phyloP scores from a whole-genome alignment of 2,888 invertebrate genomes.

The Hipparchia semele region DNA sequence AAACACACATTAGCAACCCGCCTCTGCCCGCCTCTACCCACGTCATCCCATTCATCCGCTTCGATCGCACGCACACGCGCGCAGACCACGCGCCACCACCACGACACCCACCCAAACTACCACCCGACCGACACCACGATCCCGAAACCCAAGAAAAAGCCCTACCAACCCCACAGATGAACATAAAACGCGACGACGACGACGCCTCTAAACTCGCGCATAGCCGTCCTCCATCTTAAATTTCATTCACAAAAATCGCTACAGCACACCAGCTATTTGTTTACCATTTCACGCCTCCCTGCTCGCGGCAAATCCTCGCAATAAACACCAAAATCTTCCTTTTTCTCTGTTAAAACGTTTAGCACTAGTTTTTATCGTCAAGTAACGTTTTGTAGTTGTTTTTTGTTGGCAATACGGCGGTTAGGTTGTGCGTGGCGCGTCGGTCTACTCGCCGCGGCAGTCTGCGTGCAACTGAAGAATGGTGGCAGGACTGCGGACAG shows the following conservation, averaged over 20 bases:
- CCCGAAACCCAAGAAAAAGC: conserved; percentile 33
- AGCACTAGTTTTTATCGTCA: conserved; percentile 50
- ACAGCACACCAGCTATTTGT: conserved; percentile 69
- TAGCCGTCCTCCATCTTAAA: conserved; percentile 79
- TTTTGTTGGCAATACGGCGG: conserved; percentile 67
- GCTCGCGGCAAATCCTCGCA: conserved; percentile 48
- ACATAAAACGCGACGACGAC: conserved; percentile 55
- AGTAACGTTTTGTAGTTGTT: conserved; percentile 55
- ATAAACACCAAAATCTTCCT: conserved; percentile 43
- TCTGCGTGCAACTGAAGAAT: conserved; percentile 78
- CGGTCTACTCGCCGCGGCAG: conserved; percentile 53
- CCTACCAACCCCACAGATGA: conserved; percentile 46
- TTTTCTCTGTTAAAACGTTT: conserved; percentile 40
- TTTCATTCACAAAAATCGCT: conserved; percentile 82
- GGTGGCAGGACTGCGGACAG: conserved; percentile 80
- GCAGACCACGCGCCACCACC: conserved; percentile 43
- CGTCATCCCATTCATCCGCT: conserved; percentile 79
- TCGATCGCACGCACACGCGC: conserved; percentile 75
- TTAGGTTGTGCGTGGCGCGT: conserved; percentile 48
- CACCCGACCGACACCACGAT: conserved; percentile 29
- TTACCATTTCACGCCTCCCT: conserved; percentile 70
- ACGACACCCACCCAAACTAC: conserved; percentile 38
- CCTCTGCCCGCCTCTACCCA: conserved; percentile 53
- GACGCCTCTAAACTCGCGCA: conserved; percentile 61
- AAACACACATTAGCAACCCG: conserved; percentile 65